Conservation (phyloP, 2,113 vertebrate species). For the Uropsilus gracilis region DNA sequence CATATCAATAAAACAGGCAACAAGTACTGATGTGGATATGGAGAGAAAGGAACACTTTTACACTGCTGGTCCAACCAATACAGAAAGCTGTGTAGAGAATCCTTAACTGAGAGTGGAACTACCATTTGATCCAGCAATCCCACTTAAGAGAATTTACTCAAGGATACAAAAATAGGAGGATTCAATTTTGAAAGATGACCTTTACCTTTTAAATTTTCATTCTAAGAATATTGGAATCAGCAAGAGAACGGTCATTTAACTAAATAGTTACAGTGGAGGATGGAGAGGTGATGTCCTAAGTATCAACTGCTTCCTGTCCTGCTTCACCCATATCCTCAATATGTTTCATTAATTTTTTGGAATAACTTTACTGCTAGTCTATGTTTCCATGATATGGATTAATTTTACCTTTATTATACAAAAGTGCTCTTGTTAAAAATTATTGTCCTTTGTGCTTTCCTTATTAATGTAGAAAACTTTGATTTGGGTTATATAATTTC, state of each 20-base stretch:
- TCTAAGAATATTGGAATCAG: neutral
- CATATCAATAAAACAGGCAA: too few species aligned
- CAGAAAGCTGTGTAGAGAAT: too few species aligned
- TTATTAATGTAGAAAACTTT: neutral
- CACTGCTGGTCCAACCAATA: too few species aligned
- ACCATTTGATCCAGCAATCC: too few species aligned
- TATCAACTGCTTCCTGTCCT: neutral
- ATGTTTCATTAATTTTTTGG: neutral
- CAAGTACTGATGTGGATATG: too few species aligned
- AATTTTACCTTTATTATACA: neutral
- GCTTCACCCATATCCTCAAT: neutral
- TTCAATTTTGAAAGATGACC: neutral
- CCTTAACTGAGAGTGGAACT: too few species aligned
- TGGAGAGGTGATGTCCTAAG: too few species aligned
- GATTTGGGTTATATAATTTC: neutral
- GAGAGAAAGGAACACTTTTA: too few species aligned
- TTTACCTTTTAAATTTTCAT: neutral
- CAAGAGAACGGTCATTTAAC: neutral
- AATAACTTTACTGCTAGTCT: neutral
- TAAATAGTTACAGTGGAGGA: too few species aligned
- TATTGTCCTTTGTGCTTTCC: neutral
- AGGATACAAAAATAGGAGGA: neutral
- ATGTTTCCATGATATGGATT: neutral
- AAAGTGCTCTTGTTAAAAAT: slow-evolving; percentile 8
- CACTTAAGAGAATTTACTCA: too few species aligned